Percentiles rank a stretch among this genome's conserved stretches.
These are phyloP conservation scores for Drosophila silvestris DNA, from an alignment of 2,888 invertebrate genomes.

Conservation along the genomic window DNA sequence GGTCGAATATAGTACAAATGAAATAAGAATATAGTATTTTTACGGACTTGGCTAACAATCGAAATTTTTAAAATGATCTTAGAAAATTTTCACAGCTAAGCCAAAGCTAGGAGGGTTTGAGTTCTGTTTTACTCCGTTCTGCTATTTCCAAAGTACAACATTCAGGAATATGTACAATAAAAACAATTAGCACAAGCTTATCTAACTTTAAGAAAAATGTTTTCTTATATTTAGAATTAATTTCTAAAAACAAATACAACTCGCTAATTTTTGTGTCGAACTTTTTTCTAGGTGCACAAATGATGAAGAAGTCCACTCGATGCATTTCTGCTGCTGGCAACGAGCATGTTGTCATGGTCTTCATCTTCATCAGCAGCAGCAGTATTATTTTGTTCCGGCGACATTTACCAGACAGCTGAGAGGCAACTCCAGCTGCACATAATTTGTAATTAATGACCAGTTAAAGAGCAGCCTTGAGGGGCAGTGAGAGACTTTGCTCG, in stretches of 20 bases:
- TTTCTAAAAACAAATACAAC: not conserved
- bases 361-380: slow-evolving; percentile 15
- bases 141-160: too few species aligned
- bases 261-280: not conserved
- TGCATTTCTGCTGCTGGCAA: slow-evolving; percentile 16
- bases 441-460: slow-evolving; percentile 81
- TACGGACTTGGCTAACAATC: too few species aligned
- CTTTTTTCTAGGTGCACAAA: not conserved
- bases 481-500: slow-evolving; percentile 34
- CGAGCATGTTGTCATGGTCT: slow-evolving; percentile 36
- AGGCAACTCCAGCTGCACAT: slow-evolving; percentile 61
- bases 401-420: slow-evolving; percentile 70
- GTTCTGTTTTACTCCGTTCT: too few species aligned
- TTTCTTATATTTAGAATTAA: not conserved
- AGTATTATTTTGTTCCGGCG: slow-evolving; percentile 77
- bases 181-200: not conserved
- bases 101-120: too few species aligned
- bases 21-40: too few species aligned
- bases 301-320: slow-evolving; percentile 22
- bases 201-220: not conserved
- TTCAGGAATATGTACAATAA: too few species aligned
- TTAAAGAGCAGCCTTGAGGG: slow-evolving; percentile 69
- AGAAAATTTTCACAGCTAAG: too few species aligned
- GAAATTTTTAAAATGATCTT: too few species aligned
- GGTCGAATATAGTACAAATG: not conserved